A percentile compares a stretch with the other conserved stretches of the same genome.
Evolutionary conservation across 2,888 invertebrate genomes (phyloP).

Genomic region (Girardia tigrina): DNA sequence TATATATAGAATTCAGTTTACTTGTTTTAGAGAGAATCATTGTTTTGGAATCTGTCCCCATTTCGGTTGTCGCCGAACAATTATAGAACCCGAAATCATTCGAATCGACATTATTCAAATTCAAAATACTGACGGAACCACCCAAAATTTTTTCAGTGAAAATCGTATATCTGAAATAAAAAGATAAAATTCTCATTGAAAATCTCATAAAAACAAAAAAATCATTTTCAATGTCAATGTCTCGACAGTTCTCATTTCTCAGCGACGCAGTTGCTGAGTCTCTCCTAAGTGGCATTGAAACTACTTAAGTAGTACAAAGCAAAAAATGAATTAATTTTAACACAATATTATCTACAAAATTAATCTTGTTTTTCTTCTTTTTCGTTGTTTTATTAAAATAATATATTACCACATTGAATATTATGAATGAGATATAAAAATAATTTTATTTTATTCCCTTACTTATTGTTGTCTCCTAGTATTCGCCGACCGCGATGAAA

Average conservation of each 20-base stretch:
- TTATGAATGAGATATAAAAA: not conserved
- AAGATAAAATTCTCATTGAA: not conserved
- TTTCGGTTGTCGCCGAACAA: not conserved
- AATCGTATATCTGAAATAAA: not conserved
- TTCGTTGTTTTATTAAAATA: not conserved
- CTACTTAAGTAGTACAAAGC: slow-evolving; percentile 4
- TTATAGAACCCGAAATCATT: not conserved
- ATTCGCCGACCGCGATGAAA: not conserved
- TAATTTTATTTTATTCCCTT: too few species aligned
- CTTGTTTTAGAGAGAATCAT: slow-evolving; percentile 14
- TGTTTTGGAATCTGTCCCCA: not conserved
- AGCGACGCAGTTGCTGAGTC: slow-evolving; percentile 23
- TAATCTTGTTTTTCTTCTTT: not conserved
- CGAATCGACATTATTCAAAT: not conserved
- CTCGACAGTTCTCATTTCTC: slow-evolving; percentile 19
- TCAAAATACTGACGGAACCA: not conserved
- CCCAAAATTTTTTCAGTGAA: not conserved
- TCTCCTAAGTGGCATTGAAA: slow-evolving; percentile 10
- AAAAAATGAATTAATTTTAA: slow-evolving; percentile 13
- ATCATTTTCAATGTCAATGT: slow-evolving; percentile 15
- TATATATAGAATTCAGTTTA: not conserved
- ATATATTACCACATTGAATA: not conserved
- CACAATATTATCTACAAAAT: slow-evolving; percentile 14
- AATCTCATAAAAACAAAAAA: not conserved
- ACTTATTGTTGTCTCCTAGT: not conserved